A percentile compares a stretch with the other conserved stretches of the same genome.
phyloP scores from a whole-genome alignment of 2,113 vertebrate genomes.

The Connochaetes taurinus region DNA sequence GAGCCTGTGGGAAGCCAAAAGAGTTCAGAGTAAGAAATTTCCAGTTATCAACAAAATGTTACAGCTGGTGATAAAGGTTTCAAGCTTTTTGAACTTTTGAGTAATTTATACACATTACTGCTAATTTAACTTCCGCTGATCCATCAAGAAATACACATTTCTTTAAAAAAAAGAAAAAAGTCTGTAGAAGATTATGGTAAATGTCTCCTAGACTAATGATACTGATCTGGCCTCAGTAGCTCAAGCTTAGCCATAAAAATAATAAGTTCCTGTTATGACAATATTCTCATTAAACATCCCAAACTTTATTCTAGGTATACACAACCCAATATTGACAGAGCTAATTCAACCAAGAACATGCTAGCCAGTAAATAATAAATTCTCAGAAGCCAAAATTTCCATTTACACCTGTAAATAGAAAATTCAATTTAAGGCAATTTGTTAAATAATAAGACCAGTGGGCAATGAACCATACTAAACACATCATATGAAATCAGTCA shows the following conservation, averaged over 20 bases:
- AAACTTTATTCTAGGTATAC: constrained; percentile 51
- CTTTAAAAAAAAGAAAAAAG: background rate
- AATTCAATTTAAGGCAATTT: constrained; percentile 72
- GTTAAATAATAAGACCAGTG: constrained; percentile 65
- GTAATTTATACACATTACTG: constrained; percentile 45
- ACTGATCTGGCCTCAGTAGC: background rate
- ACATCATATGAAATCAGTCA: constrained; percentile 69
- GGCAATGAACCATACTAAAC: constrained; percentile 68
- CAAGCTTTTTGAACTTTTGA: constrained; percentile 43
- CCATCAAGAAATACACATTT: background rate
- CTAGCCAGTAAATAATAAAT: constrained; percentile 53
- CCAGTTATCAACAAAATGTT: constrained; percentile 32
- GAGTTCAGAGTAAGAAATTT: constrained; percentile 28
- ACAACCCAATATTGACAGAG: constrained; percentile 22
- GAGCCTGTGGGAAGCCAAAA: background rate
- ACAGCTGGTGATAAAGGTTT: constrained; percentile 36
- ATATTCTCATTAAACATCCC: constrained; percentile 57
- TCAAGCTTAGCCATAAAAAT: constrained; percentile 47
- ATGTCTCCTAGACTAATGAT: constrained; percentile 16
- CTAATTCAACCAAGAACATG: constrained; percentile 55
- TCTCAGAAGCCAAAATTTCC: constrained; percentile 65
- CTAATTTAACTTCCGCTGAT: constrained; percentile 43
- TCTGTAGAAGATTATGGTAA: constrained; percentile 29
- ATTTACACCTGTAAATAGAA: constrained; percentile 72
- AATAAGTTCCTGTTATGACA: background rate